phyloP scores from a whole-genome alignment of 2,113 vertebrate species.

The Paraplagusia blochii region DNA sequence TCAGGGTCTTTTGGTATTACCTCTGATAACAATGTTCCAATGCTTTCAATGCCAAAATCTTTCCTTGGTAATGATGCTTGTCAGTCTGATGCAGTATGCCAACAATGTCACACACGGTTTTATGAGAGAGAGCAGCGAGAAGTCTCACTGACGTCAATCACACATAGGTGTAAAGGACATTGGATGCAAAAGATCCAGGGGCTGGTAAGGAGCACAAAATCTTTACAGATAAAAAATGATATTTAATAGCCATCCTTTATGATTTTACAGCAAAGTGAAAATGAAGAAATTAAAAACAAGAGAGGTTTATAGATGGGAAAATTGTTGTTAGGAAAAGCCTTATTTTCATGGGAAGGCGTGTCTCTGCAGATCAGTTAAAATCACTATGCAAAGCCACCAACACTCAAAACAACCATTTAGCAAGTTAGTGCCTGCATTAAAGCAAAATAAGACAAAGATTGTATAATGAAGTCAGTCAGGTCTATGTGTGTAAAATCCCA shows the following conservation, averaged over 20 bases:
- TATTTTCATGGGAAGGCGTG: constrained; percentile 42
- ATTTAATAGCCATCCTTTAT: not conserved
- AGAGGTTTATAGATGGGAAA: constrained; percentile 23
- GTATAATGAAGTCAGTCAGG: not conserved
- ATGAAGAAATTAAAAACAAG: constrained; percentile 19
- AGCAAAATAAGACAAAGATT: constrained; percentile 18
- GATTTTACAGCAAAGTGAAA: constrained; percentile 2
- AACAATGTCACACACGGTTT: constrained; percentile 43
- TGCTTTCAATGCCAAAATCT: constrained; percentile 34
- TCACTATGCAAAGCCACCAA: constrained; percentile 23
- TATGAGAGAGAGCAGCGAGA: constrained; percentile 48
- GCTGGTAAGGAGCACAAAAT: constrained; percentile 26
- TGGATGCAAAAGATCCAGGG: constrained; percentile 61
- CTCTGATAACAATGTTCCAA: constrained; percentile 26
- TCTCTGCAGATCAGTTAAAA: constrained; percentile 36
- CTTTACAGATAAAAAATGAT: not conserved
- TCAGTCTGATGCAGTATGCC: constrained; percentile 25
- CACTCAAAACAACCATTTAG: constrained; percentile 32
- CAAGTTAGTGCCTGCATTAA: constrained; percentile 36
- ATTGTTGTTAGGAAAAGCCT: constrained; percentile 52
- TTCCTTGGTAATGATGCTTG: constrained; percentile 16
- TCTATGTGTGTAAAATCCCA: too few species aligned
- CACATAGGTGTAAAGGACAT: constrained; percentile 57
- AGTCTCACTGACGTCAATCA: constrained; percentile 65
- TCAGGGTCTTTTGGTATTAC: constrained; percentile 36